Percentiles rank a stretch among this genome's conserved stretches.
phyloP scores from a whole-genome alignment of 2,888 invertebrate species.

The Andrena trimmerana region DNA sequence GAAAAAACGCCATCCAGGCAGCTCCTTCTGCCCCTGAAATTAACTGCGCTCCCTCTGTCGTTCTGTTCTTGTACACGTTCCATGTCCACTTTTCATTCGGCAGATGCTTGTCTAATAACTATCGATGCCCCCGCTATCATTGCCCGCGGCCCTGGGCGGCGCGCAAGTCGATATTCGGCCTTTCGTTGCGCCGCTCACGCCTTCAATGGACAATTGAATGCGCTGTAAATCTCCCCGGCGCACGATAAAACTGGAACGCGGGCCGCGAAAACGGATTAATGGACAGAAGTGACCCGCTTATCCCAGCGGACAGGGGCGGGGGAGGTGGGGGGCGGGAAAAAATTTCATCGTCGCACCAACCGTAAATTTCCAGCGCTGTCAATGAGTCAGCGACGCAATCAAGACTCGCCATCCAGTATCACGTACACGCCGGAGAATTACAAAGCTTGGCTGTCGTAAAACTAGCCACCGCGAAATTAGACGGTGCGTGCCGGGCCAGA shows the following conservation, averaged over 20 bases:
- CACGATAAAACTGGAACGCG: constrained; percentile 60
- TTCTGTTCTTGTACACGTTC: neutral
- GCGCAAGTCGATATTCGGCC: constrained; percentile 47
- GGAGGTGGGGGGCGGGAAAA: constrained; percentile 5
- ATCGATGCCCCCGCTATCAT: constrained; percentile 26
- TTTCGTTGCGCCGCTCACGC: constrained; percentile 37
- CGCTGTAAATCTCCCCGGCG: constrained; percentile 64
- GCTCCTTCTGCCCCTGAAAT: neutral
- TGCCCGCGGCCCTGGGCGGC: neutral
- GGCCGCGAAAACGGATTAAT: constrained; percentile 70
- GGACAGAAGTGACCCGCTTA: constrained; percentile 69
- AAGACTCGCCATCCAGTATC: constrained; percentile 48
- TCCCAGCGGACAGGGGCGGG: constrained; percentile 30
- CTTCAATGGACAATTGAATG: constrained; percentile 57
- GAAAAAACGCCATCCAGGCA: neutral
- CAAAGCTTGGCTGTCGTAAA: constrained; percentile 56
- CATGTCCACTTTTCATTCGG: neutral
- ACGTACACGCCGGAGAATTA: constrained; percentile 19
- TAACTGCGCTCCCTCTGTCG: neutral
- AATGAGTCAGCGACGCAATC: constrained; percentile 74
- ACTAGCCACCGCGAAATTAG: constrained; percentile 62
- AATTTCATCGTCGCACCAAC: constrained; percentile 55
- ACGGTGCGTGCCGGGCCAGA: constrained; percentile 47
- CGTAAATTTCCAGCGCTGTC: constrained; percentile 72
- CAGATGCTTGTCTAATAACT: constrained; percentile 44